These are phyloP conservation scores for Phalanger gymnotis DNA, from an alignment of 2,797 vertebrate species.

Conservation along the genomic window DNA sequence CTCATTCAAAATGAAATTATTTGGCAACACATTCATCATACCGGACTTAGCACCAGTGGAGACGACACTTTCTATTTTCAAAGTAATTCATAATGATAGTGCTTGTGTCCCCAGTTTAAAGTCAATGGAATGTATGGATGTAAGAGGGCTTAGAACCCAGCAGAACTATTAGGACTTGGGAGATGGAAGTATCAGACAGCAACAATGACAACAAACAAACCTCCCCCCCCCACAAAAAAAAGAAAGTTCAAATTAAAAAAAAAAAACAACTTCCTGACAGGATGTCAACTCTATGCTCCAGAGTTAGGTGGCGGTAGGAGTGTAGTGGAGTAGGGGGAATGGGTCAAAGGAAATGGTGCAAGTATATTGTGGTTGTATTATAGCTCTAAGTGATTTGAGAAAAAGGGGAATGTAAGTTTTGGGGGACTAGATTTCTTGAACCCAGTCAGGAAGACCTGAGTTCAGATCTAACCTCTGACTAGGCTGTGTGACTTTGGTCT, in stretches of 20 bases:
- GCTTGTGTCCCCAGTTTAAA: background rate
- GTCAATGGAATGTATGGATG: background rate
- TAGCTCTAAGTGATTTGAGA: background rate
- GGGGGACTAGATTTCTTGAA: background rate
- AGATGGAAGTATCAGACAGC: background rate
- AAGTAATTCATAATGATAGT: slow-evolving; percentile 9
- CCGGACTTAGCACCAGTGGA: slow-evolving; percentile 46
- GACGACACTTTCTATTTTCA: slow-evolving; percentile 56
- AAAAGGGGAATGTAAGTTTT: no score
- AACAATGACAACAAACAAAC: background rate
- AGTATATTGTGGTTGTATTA: background rate
- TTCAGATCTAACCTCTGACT: background rate
- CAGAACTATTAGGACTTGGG: background rate
- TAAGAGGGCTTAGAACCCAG: background rate
- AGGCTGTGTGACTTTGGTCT: background rate
- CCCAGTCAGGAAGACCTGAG: background rate
- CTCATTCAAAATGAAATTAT: slow-evolving; percentile 15
- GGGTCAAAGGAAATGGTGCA: background rate
- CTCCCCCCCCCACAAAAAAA: background rate
- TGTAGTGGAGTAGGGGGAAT: background rate
- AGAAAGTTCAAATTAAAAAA: background rate
- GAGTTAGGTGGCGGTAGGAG: background rate
- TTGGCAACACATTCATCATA: slow-evolving; percentile 17
- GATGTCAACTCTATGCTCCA: background rate
- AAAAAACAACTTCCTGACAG: background rate